Conservation (phyloP, 2,888 invertebrate genomes). For the Oscheius sp. region DNA sequence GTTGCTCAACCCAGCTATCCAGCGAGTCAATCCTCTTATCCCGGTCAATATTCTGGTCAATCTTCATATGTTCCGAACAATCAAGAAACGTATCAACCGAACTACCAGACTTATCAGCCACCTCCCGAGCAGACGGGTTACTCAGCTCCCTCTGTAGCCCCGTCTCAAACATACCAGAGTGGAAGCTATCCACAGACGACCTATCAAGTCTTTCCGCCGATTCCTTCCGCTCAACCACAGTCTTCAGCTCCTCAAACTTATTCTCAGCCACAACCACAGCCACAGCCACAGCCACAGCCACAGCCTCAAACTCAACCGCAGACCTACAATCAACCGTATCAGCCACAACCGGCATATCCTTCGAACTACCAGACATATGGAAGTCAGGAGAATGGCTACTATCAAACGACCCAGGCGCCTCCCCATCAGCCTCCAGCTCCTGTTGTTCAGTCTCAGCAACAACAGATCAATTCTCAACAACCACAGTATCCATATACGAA, state of each 20-base stretch:
- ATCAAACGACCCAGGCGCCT: constrained; percentile 7
- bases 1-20: neutral
- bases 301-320: constrained; percentile 33
- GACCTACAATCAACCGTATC: neutral
- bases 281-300: constrained; percentile 5
- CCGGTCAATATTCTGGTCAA: neutral
- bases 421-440: constrained; percentile 15
- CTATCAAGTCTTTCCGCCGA: constrained; percentile 34
- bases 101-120: constrained; percentile 30
- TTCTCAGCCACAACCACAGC: neutral
- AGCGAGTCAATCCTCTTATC: neutral
- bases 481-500: constrained; percentile 25
- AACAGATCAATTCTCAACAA: constrained; percentile 32
- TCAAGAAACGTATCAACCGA: constrained; percentile 24
- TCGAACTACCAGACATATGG: constrained; percentile 1
- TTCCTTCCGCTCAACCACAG: constrained; percentile 28
- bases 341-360: constrained; percentile 16
- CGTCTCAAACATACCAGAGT: constrained; percentile 22
- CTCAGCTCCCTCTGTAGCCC: constrained; percentile 8
- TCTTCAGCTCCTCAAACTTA: constrained; percentile 3
- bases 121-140: constrained; percentile 18
- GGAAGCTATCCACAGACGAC: constrained; percentile 17
- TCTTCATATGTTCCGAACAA: constrained; percentile 7
- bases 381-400: neutral
- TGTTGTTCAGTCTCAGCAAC: neutral